These are phyloP conservation scores for Iselma pallidipennis DNA, from an alignment of 2,888 invertebrate species.

Conservation along the genomic window DNA sequence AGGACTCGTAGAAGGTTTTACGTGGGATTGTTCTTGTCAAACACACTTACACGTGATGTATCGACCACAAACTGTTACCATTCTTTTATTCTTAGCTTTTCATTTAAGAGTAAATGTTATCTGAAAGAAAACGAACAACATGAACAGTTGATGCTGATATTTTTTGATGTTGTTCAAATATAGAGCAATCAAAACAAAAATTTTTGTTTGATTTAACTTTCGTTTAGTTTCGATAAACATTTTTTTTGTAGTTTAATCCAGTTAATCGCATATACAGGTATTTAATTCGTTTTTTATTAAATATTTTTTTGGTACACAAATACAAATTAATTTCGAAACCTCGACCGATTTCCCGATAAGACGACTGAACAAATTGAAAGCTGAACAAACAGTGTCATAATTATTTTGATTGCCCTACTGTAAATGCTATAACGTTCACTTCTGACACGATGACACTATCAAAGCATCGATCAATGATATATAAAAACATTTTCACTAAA, in stretches of 20 bases:
- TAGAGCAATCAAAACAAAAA: no score
- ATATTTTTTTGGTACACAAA: no score
- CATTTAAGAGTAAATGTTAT: conserved; percentile 18
- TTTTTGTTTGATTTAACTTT: no score
- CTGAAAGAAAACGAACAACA: conserved; percentile 8
- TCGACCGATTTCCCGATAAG: background rate
- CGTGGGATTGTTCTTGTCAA: conserved; percentile 48
- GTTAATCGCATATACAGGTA: no score
- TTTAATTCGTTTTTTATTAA: no score
- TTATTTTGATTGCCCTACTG: conserved; percentile 24
- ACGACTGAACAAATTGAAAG: conserved; percentile 20
- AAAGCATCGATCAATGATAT: conserved; percentile 29
- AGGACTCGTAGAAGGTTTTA: conserved; percentile 44
- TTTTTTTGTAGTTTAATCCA: background rate
- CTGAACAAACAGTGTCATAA: conserved; percentile 26
- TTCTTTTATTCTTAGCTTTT: conserved; percentile 24
- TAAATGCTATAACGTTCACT: conserved; percentile 25
- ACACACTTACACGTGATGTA: conserved; percentile 46
- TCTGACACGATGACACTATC: conserved; percentile 27
- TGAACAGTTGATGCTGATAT: no score
- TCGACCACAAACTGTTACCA: conserved; percentile 45
- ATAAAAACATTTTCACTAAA: conserved; percentile 27
- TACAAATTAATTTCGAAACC: background rate
- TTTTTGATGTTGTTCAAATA: no score
- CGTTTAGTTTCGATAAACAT: no score